Evolutionary conservation across 2,888 invertebrate species (phyloP), one percentile per base, ranked within the genome.

Genomic region (Pseudanteris insignis): DNA sequence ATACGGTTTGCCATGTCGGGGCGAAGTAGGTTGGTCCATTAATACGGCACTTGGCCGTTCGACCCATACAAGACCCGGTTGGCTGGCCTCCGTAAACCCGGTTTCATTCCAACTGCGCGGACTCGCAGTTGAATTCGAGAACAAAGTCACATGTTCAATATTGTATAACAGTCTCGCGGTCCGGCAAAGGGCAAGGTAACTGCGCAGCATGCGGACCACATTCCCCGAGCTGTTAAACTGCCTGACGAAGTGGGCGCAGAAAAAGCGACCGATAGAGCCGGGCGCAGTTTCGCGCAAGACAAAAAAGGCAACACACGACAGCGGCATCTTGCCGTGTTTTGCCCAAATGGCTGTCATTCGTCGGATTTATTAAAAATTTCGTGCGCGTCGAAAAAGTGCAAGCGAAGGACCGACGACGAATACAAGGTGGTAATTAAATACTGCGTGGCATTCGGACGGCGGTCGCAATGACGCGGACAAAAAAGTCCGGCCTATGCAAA

Each of bases 211-310:
- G 71, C 74, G 68, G 68, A 68, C 72, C 65, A 70, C 76, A 76
- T 77, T 77, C 76, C 69, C 71, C 62, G 63, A 70, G 69, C 70
- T 70, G 74, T 72, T 75, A 69, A 71, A 71, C 74, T 66, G 71
- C 73, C 66, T 55, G 63, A 61, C 59, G 55, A 63, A 59, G 64
- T 46, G 59, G 38, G 26, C 8, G 54, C 44, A 53, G 58, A 61
- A 64, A 64, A 64, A 58, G 29, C 48, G 37, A 21, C 41, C 64
- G 36, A 61, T 58, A 57, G 51, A 57, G 44, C 44, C 53, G 51
- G 41, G 50, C 57, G 43, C 51, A 47, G 55, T 9, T 59, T 60
- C 34, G 41, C 34, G 38, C 11, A 33, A 28, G 33, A 38, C 36
- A 59, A 60, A 51, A 63, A 60, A 32, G 46, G 37, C 37, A 47